phyloP scores from a whole-genome alignment of 2,113 vertebrate genomes.

The Dicentrarchus labrax region DNA sequence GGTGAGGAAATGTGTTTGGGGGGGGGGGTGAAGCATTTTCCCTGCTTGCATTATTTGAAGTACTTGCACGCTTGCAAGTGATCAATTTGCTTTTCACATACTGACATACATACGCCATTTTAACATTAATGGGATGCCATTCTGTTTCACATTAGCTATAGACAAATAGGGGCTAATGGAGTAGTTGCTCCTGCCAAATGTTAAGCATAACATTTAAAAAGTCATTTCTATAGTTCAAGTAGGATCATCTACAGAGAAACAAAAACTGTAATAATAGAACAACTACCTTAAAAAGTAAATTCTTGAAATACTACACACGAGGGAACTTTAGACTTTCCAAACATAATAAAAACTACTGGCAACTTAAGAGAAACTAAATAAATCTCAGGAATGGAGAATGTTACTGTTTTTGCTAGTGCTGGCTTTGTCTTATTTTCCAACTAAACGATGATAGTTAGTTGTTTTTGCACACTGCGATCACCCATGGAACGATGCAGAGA shows the following conservation, averaged over 20 bases:
- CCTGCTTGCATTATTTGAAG: slow-evolving; percentile 64
- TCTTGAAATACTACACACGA: slow-evolving; percentile 46
- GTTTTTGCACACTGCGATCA: background rate
- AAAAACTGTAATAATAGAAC: slow-evolving; percentile 36
- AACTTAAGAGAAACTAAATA: background rate
- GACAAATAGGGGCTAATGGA: slow-evolving; percentile 30
- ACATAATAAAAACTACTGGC: background rate
- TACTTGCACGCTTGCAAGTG: slow-evolving; percentile 86
- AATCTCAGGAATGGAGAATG: slow-evolving; percentile 22
- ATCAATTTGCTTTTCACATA: slow-evolving; percentile 83
- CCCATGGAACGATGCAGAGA: no score
- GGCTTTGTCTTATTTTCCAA: background rate
- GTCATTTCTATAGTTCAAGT: slow-evolving; percentile 74
- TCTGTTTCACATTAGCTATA: slow-evolving; percentile 64
- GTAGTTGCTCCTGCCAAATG: slow-evolving; percentile 51
- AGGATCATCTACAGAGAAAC: slow-evolving; percentile 64
- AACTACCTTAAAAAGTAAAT: slow-evolving; percentile 54
- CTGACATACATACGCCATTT: slow-evolving; percentile 23
- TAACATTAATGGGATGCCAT: slow-evolving; percentile 34
- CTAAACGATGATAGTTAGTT: background rate
- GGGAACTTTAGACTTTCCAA: slow-evolving; percentile 42
- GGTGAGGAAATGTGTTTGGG: slow-evolving; percentile 86
- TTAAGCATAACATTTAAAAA: slow-evolving; percentile 53
- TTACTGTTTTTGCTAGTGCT: slow-evolving; percentile 42
- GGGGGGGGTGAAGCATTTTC: slow-evolving; percentile 73